These are phyloP conservation scores for Phortica magna DNA, from an alignment of 2,888 invertebrate genomes.

Conservation along the genomic window DNA sequence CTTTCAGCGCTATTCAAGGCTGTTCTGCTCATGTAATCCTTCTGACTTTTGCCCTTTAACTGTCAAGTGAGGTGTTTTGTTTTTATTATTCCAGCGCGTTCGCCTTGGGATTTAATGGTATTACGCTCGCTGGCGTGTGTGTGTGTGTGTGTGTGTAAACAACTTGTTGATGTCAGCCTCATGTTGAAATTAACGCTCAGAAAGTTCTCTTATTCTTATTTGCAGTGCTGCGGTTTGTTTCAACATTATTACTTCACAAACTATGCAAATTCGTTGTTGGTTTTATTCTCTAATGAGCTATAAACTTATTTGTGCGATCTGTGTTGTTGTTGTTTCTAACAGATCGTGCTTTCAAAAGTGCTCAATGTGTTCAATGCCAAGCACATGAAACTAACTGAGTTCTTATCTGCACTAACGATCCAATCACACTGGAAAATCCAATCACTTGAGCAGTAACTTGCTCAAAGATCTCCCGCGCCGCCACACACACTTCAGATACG, in stretches of 20 bases:
- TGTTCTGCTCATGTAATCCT: background rate
- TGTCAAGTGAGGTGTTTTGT: background rate
- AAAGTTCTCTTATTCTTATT: constrained; percentile 18
- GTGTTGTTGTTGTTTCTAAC: background rate
- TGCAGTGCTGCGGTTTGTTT: background rate
- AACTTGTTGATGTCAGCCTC: constrained; percentile 61
- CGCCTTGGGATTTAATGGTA: background rate
- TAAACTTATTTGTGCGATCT: background rate
- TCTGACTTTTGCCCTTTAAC: background rate
- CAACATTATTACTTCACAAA: background rate
- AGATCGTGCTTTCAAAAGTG: background rate
- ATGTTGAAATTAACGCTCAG: background rate
- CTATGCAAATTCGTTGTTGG: constrained; percentile 24
- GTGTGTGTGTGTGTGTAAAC: background rate
- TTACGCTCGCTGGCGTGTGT: background rate
- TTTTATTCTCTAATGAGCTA: constrained; percentile 6
- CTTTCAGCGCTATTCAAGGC: background rate
- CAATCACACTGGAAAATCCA: too few species aligned
- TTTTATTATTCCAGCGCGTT: background rate
- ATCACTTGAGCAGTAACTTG: too few species aligned
- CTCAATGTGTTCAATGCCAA: background rate
- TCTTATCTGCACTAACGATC: too few species aligned
- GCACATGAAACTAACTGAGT: background rate
- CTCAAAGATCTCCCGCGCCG: too few species aligned
- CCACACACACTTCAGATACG: too few species aligned